phyloP scores from a whole-genome alignment of 2,797 vertebrate genomes.

The Momotus momota region DNA sequence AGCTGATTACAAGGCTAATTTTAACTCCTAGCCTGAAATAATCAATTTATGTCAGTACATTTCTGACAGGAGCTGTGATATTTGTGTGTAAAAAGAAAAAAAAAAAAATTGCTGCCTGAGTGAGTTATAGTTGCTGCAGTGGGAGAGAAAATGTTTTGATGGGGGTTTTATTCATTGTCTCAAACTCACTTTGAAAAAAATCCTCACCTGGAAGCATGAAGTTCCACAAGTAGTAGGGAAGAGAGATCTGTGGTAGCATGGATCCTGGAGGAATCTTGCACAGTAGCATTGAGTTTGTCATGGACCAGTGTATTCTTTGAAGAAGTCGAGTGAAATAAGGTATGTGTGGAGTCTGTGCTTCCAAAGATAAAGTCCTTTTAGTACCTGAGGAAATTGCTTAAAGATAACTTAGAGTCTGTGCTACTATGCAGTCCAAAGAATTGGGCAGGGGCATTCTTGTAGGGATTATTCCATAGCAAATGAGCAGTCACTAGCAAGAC shows the following conservation, averaged over 20 bases:
- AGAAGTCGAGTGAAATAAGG: not conserved
- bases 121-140: not conserved
- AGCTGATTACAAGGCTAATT: constrained; percentile 18
- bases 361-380: not conserved
- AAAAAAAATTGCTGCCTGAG: not conserved
- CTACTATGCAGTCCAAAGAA: not conserved
- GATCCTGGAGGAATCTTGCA: not conserved
- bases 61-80: not conserved
- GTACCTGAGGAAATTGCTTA: not conserved
- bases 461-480: not conserved
- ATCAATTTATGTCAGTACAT: not conserved
- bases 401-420: not conserved
- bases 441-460: not conserved
- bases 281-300: not conserved
- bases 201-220: not conserved
- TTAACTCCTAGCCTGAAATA: constrained; percentile 13
- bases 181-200: not conserved
- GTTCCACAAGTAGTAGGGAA: not conserved
- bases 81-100: not conserved
- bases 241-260: not conserved
- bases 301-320: not conserved
- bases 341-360: not conserved
- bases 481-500: not conserved
- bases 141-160: not conserved
- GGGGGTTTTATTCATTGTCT: not conserved